These are phyloP conservation scores for Heterodera carotae DNA, from an alignment of 1,140 invertebrate genomes.

Conservation along the genomic window DNA sequence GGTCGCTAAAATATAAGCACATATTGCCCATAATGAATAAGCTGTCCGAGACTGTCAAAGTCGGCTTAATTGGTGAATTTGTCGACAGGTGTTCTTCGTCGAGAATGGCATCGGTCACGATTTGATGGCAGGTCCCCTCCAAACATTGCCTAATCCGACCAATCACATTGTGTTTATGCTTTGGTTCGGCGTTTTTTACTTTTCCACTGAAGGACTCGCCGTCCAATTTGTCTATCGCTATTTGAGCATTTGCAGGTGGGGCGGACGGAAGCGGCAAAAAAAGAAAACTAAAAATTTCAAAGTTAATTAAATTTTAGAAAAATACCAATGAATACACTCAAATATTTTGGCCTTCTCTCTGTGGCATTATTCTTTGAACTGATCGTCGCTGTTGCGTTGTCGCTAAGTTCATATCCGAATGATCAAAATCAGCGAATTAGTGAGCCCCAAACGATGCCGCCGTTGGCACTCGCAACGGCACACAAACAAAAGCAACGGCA, in stretches of 20 bases:
- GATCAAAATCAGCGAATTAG: neutral
- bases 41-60: neutral
- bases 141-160: neutral
- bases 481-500: too few relatives aligned
- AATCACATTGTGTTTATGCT: conserved; percentile 22
- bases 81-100: conserved; percentile 17
- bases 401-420: conserved; percentile 7
- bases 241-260: conserved; percentile 29
- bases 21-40: neutral
- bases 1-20: neutral
- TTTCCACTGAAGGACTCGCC: conserved; percentile 11
- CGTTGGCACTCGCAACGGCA: neutral
- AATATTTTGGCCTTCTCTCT: conserved; percentile 16
- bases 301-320: conserved; percentile 5
- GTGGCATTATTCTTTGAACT: conserved; percentile 5
- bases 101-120: neutral
- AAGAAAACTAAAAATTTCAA: conserved; percentile 2
- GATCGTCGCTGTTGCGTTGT: neutral
- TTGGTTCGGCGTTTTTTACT: conserved; percentile 42
- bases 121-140: conserved; percentile 9
- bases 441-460: neutral
- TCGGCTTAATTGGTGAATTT: too few relatives aligned
- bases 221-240: conserved; percentile 29
- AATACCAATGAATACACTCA: neutral
- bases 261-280: too few relatives aligned